phyloP scores from a whole-genome alignment of 2,113 vertebrate species.

The Nibea albiflora region DNA sequence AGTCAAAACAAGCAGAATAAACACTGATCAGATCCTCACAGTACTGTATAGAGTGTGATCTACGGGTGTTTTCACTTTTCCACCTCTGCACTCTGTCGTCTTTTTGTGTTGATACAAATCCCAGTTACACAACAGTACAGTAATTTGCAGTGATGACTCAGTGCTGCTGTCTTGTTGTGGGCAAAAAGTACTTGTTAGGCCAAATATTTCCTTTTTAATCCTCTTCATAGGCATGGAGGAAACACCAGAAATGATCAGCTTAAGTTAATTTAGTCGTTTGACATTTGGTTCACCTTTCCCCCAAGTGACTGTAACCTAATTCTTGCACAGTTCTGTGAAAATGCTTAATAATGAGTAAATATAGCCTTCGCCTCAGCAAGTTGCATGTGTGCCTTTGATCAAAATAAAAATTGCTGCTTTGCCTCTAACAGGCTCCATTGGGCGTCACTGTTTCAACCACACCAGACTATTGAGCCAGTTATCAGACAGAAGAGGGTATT shows the following conservation, averaged over 20 bases:
- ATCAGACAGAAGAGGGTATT: slow-evolving; percentile 58
- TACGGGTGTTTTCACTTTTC: background rate
- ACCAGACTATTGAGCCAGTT: slow-evolving; percentile 52
- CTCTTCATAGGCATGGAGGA: background rate
- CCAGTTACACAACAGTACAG: background rate
- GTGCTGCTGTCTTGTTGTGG: background rate
- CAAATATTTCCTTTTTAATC: background rate
- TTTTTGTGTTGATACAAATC: background rate
- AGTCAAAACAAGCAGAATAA: background rate
- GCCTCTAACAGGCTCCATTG: background rate
- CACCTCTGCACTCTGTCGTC: background rate
- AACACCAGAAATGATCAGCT: background rate
- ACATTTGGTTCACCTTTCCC: background rate
- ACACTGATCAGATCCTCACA: background rate
- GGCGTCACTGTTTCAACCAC: slow-evolving; percentile 18
- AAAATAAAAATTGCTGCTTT: slow-evolving; percentile 19
- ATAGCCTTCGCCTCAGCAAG: background rate
- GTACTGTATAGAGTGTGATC: background rate
- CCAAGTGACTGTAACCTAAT: background rate
- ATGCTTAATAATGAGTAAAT: background rate
- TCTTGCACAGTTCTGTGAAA: background rate
- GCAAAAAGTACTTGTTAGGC: background rate
- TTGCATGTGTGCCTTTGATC: background rate
- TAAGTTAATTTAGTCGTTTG: background rate
- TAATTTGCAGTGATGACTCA: slow-evolving; percentile 12